phyloP scores from a whole-genome alignment of 2,113 vertebrate genomes.

The Grammomys dolichurus region DNA sequence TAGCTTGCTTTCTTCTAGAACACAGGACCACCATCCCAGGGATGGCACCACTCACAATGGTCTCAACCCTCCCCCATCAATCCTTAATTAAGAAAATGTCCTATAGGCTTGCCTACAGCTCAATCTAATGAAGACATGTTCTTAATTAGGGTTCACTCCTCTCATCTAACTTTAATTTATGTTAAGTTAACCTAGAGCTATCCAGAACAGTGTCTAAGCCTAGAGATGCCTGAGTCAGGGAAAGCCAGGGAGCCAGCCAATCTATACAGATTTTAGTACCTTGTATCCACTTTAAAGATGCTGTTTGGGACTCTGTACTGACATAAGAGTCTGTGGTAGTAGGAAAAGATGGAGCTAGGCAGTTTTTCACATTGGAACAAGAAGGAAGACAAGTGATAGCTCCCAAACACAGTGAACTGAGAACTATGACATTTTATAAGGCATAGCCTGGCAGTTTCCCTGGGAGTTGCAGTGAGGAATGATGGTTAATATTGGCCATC shows the following conservation, averaged over 20 bases:
- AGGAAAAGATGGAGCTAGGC: background rate
- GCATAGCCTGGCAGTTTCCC: background rate
- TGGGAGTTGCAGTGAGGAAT: background rate
- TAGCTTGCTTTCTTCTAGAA: background rate
- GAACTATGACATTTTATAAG: background rate
- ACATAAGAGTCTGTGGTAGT: slow-evolving; percentile 70
- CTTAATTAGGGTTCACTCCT: background rate
- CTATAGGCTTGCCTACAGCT: background rate
- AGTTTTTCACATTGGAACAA: slow-evolving; percentile 41
- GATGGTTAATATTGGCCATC: background rate
- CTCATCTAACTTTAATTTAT: background rate
- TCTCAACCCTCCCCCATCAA: background rate
- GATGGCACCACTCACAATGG: background rate
- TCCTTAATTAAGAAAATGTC: background rate
- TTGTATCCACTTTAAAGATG: slow-evolving; percentile 47
- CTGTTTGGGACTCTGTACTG: slow-evolving; percentile 61
- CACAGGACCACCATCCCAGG: background rate
- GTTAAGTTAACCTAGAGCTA: background rate
- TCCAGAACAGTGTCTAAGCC: background rate
- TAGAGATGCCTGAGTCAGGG: background rate
- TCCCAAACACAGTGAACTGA: background rate
- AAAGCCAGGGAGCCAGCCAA: background rate
- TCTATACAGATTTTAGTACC: background rate
- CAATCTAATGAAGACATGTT: background rate
- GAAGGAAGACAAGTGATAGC: slow-evolving; percentile 24